Evolutionary conservation across 92 coral and sea anemone genomes (phyloP).

Genomic region (Umimayanthus kanabou): DNA sequence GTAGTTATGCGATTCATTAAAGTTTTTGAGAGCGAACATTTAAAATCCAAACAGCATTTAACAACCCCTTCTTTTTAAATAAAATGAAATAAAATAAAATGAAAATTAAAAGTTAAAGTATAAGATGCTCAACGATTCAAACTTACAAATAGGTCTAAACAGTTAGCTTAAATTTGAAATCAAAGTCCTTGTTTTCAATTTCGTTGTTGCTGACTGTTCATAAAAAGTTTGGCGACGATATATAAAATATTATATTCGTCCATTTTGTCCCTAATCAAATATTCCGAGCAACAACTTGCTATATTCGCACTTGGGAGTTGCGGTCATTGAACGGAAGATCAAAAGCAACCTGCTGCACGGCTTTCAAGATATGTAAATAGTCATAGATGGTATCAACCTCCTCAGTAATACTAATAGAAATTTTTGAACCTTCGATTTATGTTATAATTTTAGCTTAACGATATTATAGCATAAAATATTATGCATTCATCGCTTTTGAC

Average conservation of each 20-base stretch:
- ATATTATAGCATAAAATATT: not conserved
- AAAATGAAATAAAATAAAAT: no score
- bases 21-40: no score
- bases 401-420: not conserved
- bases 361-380: conserved; percentile 7
- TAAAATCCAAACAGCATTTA: no score
- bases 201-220: not conserved
- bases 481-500: conserved; percentile 12
- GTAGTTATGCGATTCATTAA: not conserved
- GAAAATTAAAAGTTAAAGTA: no score
- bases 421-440: not conserved
- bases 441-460: not conserved
- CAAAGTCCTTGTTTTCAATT: not conserved
- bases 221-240: not conserved
- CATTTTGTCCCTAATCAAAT: conserved; percentile 1
- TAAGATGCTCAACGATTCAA: not conserved
- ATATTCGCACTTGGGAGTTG: not conserved
- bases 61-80: no score
- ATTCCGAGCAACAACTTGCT: not conserved
- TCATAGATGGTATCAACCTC: not conserved
- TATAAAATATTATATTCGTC: not conserved
- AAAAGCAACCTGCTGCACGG: not conserved
- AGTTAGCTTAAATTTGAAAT: not conserved
- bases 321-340: conserved; percentile 5
- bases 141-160: not conserved